These are phyloP conservation scores for Dasysyrphus albostriatus DNA, from an alignment of 2,888 invertebrate genomes.

Conservation along the genomic window DNA sequence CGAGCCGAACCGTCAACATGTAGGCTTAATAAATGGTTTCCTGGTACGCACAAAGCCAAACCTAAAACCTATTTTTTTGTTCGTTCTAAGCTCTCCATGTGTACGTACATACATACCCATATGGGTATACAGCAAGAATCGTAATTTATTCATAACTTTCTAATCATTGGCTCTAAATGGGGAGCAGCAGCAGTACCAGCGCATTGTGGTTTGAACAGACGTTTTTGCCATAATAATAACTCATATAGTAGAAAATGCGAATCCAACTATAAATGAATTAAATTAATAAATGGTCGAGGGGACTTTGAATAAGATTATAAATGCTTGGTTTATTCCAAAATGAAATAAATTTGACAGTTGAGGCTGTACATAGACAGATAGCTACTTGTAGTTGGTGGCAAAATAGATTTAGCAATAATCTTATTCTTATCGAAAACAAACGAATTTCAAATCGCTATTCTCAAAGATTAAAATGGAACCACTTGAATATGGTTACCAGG, in stretches of 20 bases:
- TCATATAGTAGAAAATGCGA: conserved; percentile 42
- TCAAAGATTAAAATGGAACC: background rate
- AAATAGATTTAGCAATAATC: conserved; percentile 4
- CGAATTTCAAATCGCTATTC: conserved; percentile 52
- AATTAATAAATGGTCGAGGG: conserved; percentile 53
- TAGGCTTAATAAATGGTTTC: conserved; percentile 49
- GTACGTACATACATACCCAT: background rate
- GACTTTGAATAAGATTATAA: conserved; percentile 38
- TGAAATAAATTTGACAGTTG: conserved; percentile 43
- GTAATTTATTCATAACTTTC: conserved; percentile 69
- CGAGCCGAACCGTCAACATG: conserved; percentile 6
- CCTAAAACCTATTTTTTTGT: conserved; percentile 47
- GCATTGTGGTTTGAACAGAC: conserved; percentile 18
- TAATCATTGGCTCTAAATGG: conserved; percentile 48
- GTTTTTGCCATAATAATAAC: conserved; percentile 37
- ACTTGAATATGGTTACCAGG: background rate
- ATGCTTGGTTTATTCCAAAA: conserved; percentile 47
- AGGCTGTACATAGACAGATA: background rate
- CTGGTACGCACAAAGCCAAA: conserved; percentile 41
- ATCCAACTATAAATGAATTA: conserved; percentile 67
- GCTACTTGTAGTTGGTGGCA: background rate
- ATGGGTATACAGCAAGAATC: background rate
- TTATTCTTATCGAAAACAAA: conserved; percentile 63
- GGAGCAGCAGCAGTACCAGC: background rate
- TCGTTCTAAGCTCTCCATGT: conserved; percentile 23